A percentile compares a stretch with the other conserved stretches of the same genome.
Evolutionary conservation across 2,888 invertebrate species (phyloP).

Genomic region (Dasypolia templi): DNA sequence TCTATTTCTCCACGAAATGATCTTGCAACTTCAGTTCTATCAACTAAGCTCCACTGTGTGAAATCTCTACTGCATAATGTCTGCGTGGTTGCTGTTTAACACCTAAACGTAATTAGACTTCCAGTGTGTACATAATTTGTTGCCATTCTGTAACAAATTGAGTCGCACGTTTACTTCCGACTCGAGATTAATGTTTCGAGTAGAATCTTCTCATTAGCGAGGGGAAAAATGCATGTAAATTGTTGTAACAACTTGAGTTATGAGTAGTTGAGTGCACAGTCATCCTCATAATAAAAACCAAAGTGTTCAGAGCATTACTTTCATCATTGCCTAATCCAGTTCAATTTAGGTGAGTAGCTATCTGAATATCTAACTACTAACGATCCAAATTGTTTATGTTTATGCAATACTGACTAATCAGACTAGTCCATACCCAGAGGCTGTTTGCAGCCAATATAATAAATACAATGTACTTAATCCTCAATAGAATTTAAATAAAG

Average conservation of each 20-base stretch:
- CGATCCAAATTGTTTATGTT: background rate
- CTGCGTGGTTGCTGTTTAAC: constrained; percentile 6
- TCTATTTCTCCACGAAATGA: constrained; percentile 17
- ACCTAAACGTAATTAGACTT: constrained; percentile 31
- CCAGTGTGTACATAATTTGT: constrained; percentile 23
- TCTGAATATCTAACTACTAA: background rate
- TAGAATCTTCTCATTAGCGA: constrained; percentile 33
- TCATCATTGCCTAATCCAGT: background rate
- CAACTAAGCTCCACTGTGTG: constrained; percentile 2
- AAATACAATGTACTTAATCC: constrained; percentile 2
- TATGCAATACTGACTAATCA: constrained; percentile 1
- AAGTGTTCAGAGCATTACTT: constrained; percentile 1
- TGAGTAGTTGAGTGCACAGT: background rate
- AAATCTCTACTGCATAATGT: constrained; percentile 28
- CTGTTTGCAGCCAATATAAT: background rate
- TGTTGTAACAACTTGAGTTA: constrained; percentile 1
- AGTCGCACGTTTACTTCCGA: constrained; percentile 52
- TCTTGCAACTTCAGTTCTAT: constrained; percentile 4
- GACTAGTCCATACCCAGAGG: background rate
- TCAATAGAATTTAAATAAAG: constrained; percentile 23
- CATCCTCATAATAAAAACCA: constrained; percentile 26
- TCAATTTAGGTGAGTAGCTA: background rate
- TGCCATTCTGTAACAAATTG: constrained; percentile 39
- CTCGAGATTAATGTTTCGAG: constrained; percentile 36
- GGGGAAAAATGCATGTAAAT: constrained; percentile 45